Conservation (phyloP, 2,888 invertebrate species). For the Mystacides longicornis region DNA sequence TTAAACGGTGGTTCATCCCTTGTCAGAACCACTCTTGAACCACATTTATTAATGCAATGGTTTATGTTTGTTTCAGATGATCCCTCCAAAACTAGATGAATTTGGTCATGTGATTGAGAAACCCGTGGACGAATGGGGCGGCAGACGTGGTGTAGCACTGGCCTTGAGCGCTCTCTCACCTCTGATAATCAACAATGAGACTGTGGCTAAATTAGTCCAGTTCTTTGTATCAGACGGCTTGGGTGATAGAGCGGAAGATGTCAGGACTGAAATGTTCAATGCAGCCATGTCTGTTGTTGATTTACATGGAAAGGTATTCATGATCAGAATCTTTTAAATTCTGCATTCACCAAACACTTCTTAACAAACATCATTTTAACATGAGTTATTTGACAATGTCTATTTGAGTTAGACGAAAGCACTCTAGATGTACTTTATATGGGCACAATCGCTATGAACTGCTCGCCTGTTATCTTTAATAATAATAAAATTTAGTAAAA, state of each 20-base stretch:
- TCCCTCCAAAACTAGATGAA: conserved; percentile 80
- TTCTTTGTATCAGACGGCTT: conserved; percentile 84
- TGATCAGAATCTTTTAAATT: no score
- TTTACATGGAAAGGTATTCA: conserved; percentile 80
- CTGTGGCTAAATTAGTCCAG: conserved; percentile 62
- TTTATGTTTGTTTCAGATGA: conserved; percentile 45
- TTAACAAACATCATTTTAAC: no score
- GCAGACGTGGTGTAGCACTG: conserved; percentile 81
- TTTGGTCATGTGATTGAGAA: conserved; percentile 84
- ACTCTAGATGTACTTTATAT: no score
- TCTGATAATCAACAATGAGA: conserved; percentile 55
- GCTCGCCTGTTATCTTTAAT: no score
- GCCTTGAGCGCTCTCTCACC: conserved; percentile 75
- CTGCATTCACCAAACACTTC: no score
- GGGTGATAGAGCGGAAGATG: conserved; percentile 74
- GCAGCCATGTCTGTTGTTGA: conserved; percentile 91
- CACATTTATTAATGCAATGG: neutral
- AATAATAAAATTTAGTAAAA: no score
- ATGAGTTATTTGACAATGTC: no score
- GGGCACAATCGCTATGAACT: no score
- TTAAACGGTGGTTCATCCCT: no score
- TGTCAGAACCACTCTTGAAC: no score
- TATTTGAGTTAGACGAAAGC: no score
- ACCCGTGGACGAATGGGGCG: conserved; percentile 85
- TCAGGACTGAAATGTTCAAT: conserved; percentile 84